phyloP scores from a whole-genome alignment of 1,140 invertebrate genomes.

The Halyomorpha halys region DNA sequence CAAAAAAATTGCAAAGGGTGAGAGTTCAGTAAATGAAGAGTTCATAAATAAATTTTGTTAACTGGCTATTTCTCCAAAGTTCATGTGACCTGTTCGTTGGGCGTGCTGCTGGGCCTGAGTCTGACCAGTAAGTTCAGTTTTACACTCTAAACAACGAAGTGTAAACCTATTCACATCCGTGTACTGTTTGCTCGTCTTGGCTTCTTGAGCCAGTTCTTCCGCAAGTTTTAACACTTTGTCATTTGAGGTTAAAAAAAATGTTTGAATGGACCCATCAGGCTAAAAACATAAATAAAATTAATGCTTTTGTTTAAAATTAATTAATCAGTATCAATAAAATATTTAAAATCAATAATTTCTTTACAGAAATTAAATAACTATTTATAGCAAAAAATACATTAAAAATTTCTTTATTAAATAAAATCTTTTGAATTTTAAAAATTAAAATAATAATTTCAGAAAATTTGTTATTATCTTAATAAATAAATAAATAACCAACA shows the following conservation, averaged over 20 bases:
- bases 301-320: not conserved
- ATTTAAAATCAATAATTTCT: too few species aligned
- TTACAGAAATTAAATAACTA: too few species aligned
- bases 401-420: too few species aligned
- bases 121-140: conserved; percentile 61
- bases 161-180: conserved; percentile 83
- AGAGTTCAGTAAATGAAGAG: not conserved
- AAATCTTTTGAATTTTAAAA: too few species aligned
- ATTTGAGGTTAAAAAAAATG: conserved; percentile 70
- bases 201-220: conserved; percentile 72
- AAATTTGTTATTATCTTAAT: too few species aligned
- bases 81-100: conserved; percentile 68
- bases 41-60: conserved; percentile 16
- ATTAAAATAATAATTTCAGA: too few species aligned
- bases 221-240: conserved; percentile 62
- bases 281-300: conserved; percentile 23
- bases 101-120: conserved; percentile 73
- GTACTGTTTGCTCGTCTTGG: conserved; percentile 74
- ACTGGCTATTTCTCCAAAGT: conserved; percentile 67
- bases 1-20: conserved; percentile 3
- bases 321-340: too few species aligned
- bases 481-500: too few species aligned
- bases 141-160: conserved; percentile 69
- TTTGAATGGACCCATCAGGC: conserved; percentile 52
- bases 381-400: too few species aligned